Evolutionary conservation across 2,888 invertebrate genomes (phyloP).

Genomic region (Geophilus truncorum): DNA sequence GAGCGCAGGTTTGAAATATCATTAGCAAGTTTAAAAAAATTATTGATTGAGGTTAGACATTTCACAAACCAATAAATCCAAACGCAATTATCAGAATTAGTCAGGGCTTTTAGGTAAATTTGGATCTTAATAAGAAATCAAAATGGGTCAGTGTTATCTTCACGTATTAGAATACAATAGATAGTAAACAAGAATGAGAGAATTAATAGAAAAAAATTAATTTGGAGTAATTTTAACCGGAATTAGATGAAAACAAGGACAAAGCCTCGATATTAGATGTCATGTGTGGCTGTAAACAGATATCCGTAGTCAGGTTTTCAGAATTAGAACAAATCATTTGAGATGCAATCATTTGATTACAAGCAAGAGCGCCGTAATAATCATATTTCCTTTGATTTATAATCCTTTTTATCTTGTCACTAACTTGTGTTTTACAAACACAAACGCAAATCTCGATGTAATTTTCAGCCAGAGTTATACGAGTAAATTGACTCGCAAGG

Average conservation of each 20-base stretch:
- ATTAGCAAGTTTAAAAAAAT: background rate
- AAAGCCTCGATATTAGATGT: background rate
- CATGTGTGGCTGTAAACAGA: background rate
- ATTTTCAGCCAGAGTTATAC: background rate
- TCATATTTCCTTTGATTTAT: background rate
- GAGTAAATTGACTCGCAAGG: background rate
- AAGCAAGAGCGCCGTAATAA: background rate
- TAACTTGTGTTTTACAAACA: background rate
- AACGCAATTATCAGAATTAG: background rate
- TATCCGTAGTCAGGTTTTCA: background rate
- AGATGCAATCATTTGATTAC: background rate
- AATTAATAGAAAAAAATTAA: background rate
- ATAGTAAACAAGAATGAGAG: background rate
- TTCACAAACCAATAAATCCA: conserved; percentile 10
- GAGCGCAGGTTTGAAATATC: background rate
- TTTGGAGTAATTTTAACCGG: background rate
- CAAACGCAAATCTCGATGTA: background rate
- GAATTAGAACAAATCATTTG: background rate
- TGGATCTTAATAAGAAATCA: background rate
- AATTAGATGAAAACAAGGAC: background rate
- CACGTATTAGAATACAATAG: background rate
- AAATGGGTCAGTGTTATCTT: conserved; percentile 3
- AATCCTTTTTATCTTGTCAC: too few relatives aligned
- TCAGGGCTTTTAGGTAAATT: background rate
- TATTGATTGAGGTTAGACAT: background rate